A percentile compares a stretch with the other conserved stretches of the same genome.
Evolutionary conservation across 2,888 invertebrate species (phyloP).

Genomic region (Altica lythri): DNA sequence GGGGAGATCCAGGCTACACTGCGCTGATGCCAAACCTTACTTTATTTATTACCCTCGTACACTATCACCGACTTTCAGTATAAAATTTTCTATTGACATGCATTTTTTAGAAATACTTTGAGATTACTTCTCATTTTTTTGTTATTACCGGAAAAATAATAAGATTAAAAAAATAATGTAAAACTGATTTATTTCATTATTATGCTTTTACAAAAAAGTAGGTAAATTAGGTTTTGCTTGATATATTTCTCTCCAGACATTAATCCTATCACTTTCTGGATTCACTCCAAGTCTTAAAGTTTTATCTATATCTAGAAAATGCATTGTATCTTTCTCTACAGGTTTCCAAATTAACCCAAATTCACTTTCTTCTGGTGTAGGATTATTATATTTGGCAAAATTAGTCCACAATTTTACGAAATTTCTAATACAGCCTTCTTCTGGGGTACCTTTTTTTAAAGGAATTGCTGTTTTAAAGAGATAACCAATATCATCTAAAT

Average conservation of each 20-base stretch:
- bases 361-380: conserved; percentile 34
- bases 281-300: conserved; percentile 37
- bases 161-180: no score
- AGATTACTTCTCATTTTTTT: no score
- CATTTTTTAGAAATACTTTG: no score
- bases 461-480: conserved; percentile 31
- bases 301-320: conserved; percentile 47
- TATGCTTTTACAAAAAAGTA: no score
- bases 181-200: no score
- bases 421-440: conserved; percentile 35
- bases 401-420: conserved; percentile 46
- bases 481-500: conserved; percentile 43
- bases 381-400: conserved; percentile 44
- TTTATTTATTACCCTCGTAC: no score
- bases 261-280: conserved; percentile 44
- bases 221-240: no score
- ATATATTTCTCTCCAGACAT: conserved; percentile 42
- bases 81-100: no score
- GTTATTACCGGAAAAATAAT: no score
- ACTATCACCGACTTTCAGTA: no score
- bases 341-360: conserved; percentile 41
- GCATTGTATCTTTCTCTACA: conserved; percentile 29
- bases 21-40: no score
- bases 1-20: no score
- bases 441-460: conserved; percentile 26